Conservation (phyloP, 2,888 invertebrate species). For the Pherbina coryleti region DNA sequence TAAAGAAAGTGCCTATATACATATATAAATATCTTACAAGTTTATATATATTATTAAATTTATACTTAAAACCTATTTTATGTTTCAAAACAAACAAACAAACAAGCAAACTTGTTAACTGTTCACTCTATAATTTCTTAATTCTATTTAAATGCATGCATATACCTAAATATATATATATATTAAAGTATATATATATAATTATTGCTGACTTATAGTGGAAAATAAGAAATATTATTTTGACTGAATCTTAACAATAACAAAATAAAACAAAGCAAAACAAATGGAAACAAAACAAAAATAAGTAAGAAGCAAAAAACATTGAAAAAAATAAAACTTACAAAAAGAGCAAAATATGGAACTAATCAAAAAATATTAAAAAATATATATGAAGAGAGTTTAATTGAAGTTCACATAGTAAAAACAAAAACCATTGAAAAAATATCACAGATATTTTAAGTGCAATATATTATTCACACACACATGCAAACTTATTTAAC, state of each 20-base stretch:
- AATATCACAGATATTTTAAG: slow-evolving; percentile 39
- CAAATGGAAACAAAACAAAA: not conserved
- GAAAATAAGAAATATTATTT: slow-evolving; percentile 14
- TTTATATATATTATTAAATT: slow-evolving; percentile 41
- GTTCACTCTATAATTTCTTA: not conserved
- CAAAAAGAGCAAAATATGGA: not conserved
- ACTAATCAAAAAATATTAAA: too few species aligned
- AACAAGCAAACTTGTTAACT: not conserved
- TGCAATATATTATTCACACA: slow-evolving; percentile 33
- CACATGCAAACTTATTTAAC: slow-evolving; percentile 9
- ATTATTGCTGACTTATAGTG: not conserved
- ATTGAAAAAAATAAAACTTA: not conserved
- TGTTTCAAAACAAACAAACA: slow-evolving; percentile 28
- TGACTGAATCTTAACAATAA: slow-evolving; percentile 34
- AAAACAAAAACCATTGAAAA: slow-evolving; percentile 3
- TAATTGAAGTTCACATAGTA: not conserved
- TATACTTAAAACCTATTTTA: slow-evolving; percentile 26
- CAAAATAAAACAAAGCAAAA: slow-evolving; percentile 3
- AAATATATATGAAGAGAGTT: too few species aligned
- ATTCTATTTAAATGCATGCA: slow-evolving; percentile 5
- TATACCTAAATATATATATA: not conserved
- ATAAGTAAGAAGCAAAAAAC: not conserved
- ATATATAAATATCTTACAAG: slow-evolving; percentile 39
- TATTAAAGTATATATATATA: not conserved
- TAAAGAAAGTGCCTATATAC: slow-evolving; percentile 44